A percentile compares a stretch with the other conserved stretches of the same genome.
Conservation (phyloP, 2,113 vertebrate species). For the Podiceps cristatus region DNA sequence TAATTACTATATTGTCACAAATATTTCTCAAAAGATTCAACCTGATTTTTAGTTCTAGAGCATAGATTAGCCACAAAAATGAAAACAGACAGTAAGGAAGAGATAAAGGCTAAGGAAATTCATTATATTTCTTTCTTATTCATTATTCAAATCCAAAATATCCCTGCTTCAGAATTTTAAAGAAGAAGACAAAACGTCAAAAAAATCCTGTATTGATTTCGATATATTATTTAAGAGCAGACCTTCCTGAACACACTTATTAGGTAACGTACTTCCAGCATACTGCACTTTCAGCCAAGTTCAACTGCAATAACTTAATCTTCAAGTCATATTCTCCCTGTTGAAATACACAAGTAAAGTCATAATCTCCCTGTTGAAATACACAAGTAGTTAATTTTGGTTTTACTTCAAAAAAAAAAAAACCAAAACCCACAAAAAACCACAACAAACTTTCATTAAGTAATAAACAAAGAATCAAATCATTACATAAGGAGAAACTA, state of each 20-base stretch:
- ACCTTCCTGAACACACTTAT: background rate
- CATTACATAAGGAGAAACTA: background rate
- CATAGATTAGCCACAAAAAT: background rate
- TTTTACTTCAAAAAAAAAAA: no score
- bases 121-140: background rate
- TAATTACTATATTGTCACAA: background rate
- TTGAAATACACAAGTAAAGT: background rate
- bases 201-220: background rate
- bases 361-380: no score
- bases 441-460: background rate
- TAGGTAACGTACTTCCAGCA: background rate
- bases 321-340: background rate
- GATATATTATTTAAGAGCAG: background rate
- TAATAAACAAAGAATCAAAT: background rate
- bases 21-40: background rate
- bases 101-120: background rate
- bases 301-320: background rate
- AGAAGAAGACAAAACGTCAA: background rate
- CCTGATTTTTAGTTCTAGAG: background rate
- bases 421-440: no score
- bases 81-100: background rate
- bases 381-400: no score
- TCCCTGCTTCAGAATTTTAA: background rate
- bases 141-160: background rate
- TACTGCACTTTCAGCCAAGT: background rate